Evolutionary conservation across 2,113 vertebrate genomes (phyloP), one percentile per base, ranked within the genome.

Genomic region (Cinclus cinclus): DNA sequence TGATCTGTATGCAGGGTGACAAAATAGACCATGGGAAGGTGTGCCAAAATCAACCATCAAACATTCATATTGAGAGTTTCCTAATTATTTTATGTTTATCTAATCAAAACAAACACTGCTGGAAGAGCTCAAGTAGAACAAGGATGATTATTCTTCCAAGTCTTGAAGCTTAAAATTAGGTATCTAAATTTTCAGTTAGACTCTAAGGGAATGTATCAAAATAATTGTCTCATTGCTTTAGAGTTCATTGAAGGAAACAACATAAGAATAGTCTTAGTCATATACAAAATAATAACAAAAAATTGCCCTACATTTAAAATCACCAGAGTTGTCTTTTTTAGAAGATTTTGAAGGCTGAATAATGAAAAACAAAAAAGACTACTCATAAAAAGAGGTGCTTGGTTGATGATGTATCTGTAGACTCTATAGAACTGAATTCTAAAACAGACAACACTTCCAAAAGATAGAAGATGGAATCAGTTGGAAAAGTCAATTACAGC

Each of bases 71-170:
- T 76, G 33, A 91, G 70, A 62, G 39, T 68, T 89, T 94, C 89
- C 78, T 94, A 95, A 94, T 94, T 94, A 87, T 69, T 97, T 84
- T 56, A 41, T 24, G 52, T 91, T 85, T 94, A 95, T 91, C 93
- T 95, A 91, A 95, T 94, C 81, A 89, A 95, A 89, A 87, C 84
- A 95, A 82, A 85, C 67, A 55, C 63, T 83, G 50, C 55, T 77
- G 84, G 84, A 89, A 87, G 41, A 87, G 42, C 49, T 91, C 70
- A 73, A 83, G 77, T 71, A 91, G 81, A 89, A 92, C 39, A 55
- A 11, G 21, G 33, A 42, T 80, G 35, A 87, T 85, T 87, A 70
- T 89, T 89, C 46, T 87, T 80, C 25, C 27, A 69, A 69, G 58
- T 76, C 46, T 90, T 49, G 30, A 62, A 85, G 49, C 42, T 87